Conservation (phyloP, 30 jellyfish, hydroid and myxozoan genomes). For the Morbakka virulenta region DNA sequence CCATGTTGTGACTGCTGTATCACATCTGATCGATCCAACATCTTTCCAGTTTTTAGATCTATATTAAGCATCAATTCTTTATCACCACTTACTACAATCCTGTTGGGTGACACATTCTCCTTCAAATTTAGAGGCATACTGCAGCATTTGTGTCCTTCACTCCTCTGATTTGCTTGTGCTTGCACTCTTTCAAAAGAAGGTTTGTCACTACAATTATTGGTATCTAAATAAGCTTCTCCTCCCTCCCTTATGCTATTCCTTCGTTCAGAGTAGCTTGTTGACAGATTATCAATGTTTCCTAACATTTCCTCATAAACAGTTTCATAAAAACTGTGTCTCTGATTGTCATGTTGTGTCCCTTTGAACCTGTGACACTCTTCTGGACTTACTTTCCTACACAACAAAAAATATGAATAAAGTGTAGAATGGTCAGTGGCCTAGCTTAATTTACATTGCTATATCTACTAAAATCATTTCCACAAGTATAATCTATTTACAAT, state of each 20-base stretch:
- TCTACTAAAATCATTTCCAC: too few species aligned
- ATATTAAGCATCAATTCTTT: not conserved
- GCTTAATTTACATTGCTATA: too few species aligned
- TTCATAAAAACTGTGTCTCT: constrained; percentile 32
- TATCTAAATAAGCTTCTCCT: not conserved
- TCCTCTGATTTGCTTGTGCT: too few species aligned
- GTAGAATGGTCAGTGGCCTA: too few species aligned
- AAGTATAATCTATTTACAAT: too few species aligned
- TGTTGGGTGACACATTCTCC: not conserved
- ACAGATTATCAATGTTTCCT: constrained; percentile 43
- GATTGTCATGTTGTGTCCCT: not conserved
- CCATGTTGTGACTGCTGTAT: too few species aligned
- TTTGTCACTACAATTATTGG: not conserved
- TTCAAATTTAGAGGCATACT: not conserved
- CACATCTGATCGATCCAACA: too few species aligned
- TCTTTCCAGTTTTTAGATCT: not conserved
- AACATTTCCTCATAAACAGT: constrained; percentile 60
- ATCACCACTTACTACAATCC: not conserved
- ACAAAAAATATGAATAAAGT: not conserved
- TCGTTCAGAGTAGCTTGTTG: constrained; percentile 1
- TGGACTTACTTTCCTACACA: not conserved
- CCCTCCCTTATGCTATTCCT: not conserved
- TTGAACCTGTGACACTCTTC: not conserved
- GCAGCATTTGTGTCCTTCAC: not conserved
- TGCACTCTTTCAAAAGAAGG: not conserved